A percentile compares a stretch with the other conserved stretches of the same genome.
phyloP scores from a whole-genome alignment of 1,140 invertebrate species.

The Dinoponera quadriceps region DNA sequence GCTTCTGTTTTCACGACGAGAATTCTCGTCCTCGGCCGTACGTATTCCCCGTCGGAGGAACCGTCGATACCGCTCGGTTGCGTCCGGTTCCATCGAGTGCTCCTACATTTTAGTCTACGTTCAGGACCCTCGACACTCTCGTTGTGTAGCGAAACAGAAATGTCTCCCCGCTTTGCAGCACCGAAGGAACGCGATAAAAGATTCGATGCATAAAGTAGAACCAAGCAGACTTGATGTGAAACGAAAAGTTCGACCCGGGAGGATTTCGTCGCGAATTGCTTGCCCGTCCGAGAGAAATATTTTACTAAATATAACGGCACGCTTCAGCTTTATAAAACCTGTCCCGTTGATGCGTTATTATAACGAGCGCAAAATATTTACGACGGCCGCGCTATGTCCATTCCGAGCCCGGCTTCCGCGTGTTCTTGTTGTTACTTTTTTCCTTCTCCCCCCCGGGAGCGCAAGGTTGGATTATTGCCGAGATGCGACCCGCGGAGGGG shows the following conservation, averaged over 20 bases:
- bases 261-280: no score
- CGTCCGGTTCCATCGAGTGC: no score
- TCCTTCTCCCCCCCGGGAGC: background rate
- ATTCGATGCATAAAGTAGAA: no score
- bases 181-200: no score
- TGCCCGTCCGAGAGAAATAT: no score
- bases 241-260: no score
- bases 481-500: background rate
- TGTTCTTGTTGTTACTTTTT: background rate
- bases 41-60: background rate
- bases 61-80: no score
- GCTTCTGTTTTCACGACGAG: slow-evolving; percentile 38
- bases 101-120: no score
- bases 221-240: no score
- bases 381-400: background rate
- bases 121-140: no score
- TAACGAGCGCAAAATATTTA: background rate
- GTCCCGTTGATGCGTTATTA: background rate
- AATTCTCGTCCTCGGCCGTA: background rate
- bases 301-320: background rate
- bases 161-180: no score
- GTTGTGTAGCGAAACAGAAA: no score
- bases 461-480: slow-evolving; percentile 9
- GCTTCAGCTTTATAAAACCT: background rate
- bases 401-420: background rate